Base-by-base conservation (phyloP, 2,113 vertebrate species). In the Egretta garzetta region DNA sequence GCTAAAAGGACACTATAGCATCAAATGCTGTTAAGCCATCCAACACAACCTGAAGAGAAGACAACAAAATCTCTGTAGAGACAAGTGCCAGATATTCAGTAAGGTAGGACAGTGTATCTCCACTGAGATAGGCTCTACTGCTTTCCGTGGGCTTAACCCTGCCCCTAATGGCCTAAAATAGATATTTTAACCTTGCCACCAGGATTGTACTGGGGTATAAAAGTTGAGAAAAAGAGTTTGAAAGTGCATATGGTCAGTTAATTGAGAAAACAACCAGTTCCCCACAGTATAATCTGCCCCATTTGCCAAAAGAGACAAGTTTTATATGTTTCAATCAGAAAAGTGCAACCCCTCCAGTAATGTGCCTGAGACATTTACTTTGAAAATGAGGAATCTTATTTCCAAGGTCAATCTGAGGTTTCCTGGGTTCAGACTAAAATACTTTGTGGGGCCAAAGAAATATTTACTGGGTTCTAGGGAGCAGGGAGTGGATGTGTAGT, bases 401-500 rank as follows among this genome's bases (percentile, higher is more conserved):
- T 97, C 89, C 74, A 94, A 96, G 94, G 91, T 94, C 91, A 97
- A 22, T 59, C 59, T 94, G 96, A 97, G 93, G 94, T 95, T 96
- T 97, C 71, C 93, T 96, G 93, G 93, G 84, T 96, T 96, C 94
- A 94, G 37, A 86, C 77, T 96, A 50, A 96, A 93, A 94, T 43
- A 75, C 43, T 93, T 86, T 33, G n/a, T n/a, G 86, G 74, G 91
- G 81, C 95, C 93, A 96, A 94, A 91, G 91, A 90, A 94, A 77
- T 97, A 96, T 97, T 97, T 96, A 96, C 86, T 95, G 74, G 84
- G 66, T 94, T 93, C 89, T 88, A 88, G 91, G 95, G 93, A 96
- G 81, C 91, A 93, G 74, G 71, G 91, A 97, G 74, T 91, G 71
- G 77, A 96, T 94, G 71, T 96, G 91, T 93, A 94, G 77, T 77